Conservation (phyloP, 1,140 invertebrate species). For the Zaprionus africanus region DNA sequence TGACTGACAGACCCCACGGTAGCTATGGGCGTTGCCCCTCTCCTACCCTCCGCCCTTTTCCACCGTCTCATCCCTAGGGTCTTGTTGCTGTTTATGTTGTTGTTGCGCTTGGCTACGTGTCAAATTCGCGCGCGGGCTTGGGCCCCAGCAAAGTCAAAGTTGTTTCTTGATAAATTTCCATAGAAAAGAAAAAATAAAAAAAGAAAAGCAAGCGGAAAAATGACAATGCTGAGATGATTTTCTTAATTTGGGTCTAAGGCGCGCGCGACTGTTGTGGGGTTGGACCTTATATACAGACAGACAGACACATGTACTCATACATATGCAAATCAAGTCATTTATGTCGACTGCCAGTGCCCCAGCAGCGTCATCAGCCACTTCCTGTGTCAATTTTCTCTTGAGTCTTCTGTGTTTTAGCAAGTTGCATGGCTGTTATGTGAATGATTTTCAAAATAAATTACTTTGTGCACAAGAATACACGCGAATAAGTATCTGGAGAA, state of each 20-base stretch:
- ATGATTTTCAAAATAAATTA: slow-evolving; percentile 80
- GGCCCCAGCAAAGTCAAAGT: slow-evolving; percentile 26
- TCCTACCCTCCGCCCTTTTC: not conserved
- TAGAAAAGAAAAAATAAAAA: slow-evolving; percentile 32
- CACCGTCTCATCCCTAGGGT: not conserved
- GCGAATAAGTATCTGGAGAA: not conserved
- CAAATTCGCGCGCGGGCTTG: slow-evolving; percentile 62
- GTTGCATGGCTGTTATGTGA: slow-evolving; percentile 59
- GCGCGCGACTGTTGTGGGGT: not conserved
- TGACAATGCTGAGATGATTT: slow-evolving; percentile 77
- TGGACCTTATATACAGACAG: slow-evolving; percentile 15
- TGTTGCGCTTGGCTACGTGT: slow-evolving; percentile 71
- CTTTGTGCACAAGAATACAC: slow-evolving; percentile 28
- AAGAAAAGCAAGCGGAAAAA: slow-evolving; percentile 66
- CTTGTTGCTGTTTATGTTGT: slow-evolving; percentile 47
- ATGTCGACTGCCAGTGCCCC: slow-evolving; percentile 47
- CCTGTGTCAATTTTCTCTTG: slow-evolving; percentile 70
- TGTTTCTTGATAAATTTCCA: slow-evolving; percentile 70
- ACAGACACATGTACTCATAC: slow-evolving; percentile 29
- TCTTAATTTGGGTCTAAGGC: slow-evolving; percentile 40
- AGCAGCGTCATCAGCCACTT: slow-evolving; percentile 74
- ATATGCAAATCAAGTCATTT: slow-evolving; percentile 82
- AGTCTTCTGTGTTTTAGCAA: slow-evolving; percentile 32
- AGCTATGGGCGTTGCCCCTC: slow-evolving; percentile 28
- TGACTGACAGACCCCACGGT: slow-evolving; percentile 50